Conservation (phyloP, 2,113 vertebrate genomes). For the Eulemur macaco region DNA sequence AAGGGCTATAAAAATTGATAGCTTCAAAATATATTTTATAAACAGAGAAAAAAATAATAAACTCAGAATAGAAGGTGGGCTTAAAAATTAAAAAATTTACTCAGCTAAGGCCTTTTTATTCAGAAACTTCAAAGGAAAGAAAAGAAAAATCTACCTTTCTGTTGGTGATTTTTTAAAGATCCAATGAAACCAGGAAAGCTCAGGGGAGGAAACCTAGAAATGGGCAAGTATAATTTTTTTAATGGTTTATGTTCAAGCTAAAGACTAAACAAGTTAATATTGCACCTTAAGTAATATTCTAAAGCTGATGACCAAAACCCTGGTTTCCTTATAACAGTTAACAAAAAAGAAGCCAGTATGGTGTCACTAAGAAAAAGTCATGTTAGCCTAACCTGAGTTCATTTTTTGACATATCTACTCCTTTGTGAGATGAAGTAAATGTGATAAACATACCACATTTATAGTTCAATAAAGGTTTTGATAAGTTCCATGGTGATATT, state of each 20-base stretch:
- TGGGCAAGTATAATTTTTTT: not conserved
- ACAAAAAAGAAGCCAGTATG: not conserved
- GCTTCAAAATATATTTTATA: constrained; percentile 1
- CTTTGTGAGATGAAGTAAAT: constrained; percentile 11
- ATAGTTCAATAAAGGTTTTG: not conserved
- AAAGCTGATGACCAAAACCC: not conserved
- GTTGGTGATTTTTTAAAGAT: not conserved
- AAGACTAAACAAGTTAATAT: not conserved
- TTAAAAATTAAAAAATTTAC: not conserved
- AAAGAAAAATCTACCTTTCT: not conserved
- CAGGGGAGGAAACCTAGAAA: not conserved
- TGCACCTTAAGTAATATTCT: not conserved
- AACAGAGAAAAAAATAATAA: not conserved
- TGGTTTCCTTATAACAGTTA: not conserved
- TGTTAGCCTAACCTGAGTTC: not conserved
- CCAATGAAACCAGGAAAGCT: not conserved
- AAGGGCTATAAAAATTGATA: not conserved
- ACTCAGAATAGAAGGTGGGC: not conserved
- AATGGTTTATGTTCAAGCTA: not conserved
- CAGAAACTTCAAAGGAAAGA: not conserved
- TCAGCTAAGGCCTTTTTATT: not conserved
- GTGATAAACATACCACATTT: not conserved
- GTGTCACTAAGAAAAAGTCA: not conserved
- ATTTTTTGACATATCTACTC: not conserved
- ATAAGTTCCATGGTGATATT: not conserved